phyloP scores from a whole-genome alignment of 2,888 invertebrate species.

The Drosophila anceps region DNA sequence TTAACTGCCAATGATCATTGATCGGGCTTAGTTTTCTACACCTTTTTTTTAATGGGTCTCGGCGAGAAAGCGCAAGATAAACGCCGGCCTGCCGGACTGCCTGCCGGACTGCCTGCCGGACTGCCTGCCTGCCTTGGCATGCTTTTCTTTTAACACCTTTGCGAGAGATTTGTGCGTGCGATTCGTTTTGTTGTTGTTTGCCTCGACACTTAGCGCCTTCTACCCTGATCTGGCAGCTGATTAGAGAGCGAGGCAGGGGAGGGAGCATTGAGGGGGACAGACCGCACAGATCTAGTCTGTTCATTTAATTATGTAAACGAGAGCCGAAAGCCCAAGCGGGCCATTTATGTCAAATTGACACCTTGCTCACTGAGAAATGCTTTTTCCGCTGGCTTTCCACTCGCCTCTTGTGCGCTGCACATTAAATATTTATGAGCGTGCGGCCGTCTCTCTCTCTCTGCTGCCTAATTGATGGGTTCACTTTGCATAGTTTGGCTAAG shows the following conservation, averaged over 20 bases:
- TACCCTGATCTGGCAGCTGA: slow-evolving; percentile 59
- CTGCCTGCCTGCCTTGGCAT: slow-evolving; percentile 43
- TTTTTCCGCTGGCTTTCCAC: slow-evolving; percentile 27
- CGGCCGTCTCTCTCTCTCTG: slow-evolving; percentile 62
- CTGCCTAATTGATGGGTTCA: slow-evolving; percentile 77
- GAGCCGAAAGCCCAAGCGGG: slow-evolving; percentile 35
- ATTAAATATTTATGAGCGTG: slow-evolving; percentile 79
- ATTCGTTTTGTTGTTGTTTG: slow-evolving; percentile 70
- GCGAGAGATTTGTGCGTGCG: slow-evolving; percentile 80
- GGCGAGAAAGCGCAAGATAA: slow-evolving; percentile 74
- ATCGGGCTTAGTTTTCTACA: not conserved
- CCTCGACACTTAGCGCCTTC: slow-evolving; percentile 77
- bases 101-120: slow-evolving; percentile 21
- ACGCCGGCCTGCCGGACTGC: slow-evolving; percentile 47
- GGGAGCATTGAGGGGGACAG: not conserved
- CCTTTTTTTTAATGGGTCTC: slow-evolving; percentile 60
- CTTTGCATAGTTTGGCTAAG: slow-evolving; percentile 27
- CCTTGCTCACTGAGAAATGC: slow-evolving; percentile 51
- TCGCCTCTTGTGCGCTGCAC: slow-evolving; percentile 39
- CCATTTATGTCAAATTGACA: slow-evolving; percentile 82
- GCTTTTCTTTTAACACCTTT: slow-evolving; percentile 82
- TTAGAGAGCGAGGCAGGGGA: slow-evolving; percentile 37
- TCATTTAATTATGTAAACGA: slow-evolving; percentile 81
- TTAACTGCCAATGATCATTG: slow-evolving; percentile 28
- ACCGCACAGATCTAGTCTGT: slow-evolving; percentile 39